phyloP scores from a whole-genome alignment of 2,113 vertebrate species.

The Mastomys natalensis region DNA sequence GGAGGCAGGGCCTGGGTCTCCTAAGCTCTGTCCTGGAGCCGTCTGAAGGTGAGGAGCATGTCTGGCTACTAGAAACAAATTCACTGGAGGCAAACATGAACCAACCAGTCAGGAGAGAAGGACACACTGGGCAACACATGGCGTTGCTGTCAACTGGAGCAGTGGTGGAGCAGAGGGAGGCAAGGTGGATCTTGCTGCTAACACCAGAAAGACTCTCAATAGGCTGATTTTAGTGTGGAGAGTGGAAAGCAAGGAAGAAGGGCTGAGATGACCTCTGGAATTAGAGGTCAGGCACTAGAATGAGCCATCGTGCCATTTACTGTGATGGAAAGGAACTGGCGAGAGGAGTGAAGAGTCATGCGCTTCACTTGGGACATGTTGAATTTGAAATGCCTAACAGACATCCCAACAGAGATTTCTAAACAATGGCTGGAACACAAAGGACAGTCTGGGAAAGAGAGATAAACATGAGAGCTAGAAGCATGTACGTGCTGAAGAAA shows the following conservation, averaged over 20 bases:
- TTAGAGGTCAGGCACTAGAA: background rate
- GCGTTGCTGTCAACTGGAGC: background rate
- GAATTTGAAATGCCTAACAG: background rate
- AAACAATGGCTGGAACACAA: background rate
- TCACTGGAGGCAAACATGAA: constrained; percentile 1
- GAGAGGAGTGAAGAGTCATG: background rate
- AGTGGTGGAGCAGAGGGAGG: background rate
- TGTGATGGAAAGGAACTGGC: background rate
- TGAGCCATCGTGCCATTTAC: background rate
- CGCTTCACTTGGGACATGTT: background rate
- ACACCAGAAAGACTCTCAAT: background rate
- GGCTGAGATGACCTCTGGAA: background rate
- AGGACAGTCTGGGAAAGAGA: background rate
- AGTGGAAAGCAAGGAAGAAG: background rate
- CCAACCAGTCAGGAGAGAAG: background rate
- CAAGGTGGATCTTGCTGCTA: background rate
- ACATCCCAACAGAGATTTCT: background rate
- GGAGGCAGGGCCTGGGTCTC: background rate
- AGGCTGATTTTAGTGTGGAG: background rate
- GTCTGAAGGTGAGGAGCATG: background rate
- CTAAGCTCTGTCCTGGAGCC: background rate
- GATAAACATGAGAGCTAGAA: constrained; percentile 34
- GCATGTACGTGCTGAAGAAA: background rate
- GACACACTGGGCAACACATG: background rate
- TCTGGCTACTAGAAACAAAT: background rate